Evolutionary conservation across 2,113 vertebrate genomes (phyloP).

Genomic region (Nicator chloris): DNA sequence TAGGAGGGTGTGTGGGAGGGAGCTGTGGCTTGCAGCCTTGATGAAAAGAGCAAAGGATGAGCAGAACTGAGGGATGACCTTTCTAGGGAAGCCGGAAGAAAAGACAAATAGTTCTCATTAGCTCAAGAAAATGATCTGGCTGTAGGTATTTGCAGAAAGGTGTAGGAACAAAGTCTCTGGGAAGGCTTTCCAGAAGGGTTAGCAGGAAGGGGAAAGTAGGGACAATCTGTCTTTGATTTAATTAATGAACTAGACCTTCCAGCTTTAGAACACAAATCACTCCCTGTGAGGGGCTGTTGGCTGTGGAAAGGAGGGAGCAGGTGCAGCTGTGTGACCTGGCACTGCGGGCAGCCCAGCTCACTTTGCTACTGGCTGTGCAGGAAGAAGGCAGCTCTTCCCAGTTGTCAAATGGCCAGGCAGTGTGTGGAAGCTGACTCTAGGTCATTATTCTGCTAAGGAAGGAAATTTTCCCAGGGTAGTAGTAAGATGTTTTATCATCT

Average conservation of each 20-base stretch:
- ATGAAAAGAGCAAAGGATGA: constrained; percentile 9
- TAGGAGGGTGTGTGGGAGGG: background rate
- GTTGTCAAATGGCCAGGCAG: background rate
- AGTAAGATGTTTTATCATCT: background rate
- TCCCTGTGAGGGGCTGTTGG: background rate
- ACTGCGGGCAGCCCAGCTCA: background rate
- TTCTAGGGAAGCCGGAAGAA: background rate
- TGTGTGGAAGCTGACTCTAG: background rate
- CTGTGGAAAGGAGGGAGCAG: background rate
- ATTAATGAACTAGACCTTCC: background rate
- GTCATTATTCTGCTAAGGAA: background rate
- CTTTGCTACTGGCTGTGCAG: rapidly evolving
- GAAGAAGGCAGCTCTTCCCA: background rate
- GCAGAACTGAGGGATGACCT: background rate
- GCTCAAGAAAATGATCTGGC: background rate
- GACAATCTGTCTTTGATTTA: background rate
- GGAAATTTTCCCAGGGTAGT: background rate
- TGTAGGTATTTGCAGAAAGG: background rate
- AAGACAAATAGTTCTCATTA: background rate
- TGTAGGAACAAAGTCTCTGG: background rate
- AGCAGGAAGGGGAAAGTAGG: background rate
- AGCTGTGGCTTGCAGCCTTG: background rate
- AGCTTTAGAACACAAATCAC: background rate
- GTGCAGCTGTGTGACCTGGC: background rate
- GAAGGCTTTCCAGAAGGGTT: background rate